Evolutionary conservation across 2,113 vertebrate species (phyloP), one percentile per base, ranked within the genome.

Genomic region (Ictalurus punctatus): DNA sequence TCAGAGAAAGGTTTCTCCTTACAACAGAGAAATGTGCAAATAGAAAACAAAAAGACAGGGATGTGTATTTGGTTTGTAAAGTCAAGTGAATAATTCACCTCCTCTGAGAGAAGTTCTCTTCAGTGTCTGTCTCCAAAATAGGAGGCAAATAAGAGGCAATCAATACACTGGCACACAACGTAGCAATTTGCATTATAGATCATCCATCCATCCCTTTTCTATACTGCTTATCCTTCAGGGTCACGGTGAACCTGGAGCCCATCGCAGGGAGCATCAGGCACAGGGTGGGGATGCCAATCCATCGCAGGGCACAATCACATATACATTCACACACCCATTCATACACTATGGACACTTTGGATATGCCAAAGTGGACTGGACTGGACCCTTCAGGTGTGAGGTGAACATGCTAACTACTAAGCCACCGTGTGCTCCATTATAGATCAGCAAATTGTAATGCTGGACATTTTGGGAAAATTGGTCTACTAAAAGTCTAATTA

Each of bases 81-180:
- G 27, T 76, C 82, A 78, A 78, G 58, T 78, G 82, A 88, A 74
- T 74, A 84, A 44, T 88, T 74, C 16, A 74, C 54, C 67, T 21
- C 69, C 67, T 83, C 67, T 48, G 65, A 48, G 80, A 83, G 21
- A 88, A 44, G 17, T 61, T 76, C 81, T 48, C 27, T 63, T 74
- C 54, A 83, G 14, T 61, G 80, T 61, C 54, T 81, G 34, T n/a
- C 65, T 73, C 27, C 8, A 34, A 63, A 80, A 81, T 52, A 81
- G 14, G 12, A 71, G 52, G 23, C 76, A 87, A 67, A 82, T 37
- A 37, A 63, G 44, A 65, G 30, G 61, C 63, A 87, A 23, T 73
- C 25, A 59, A 65, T 54, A 6, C 27, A 61, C 58, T 16, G 52
- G 87, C 27, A 73, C 17, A 83, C 87, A 61, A 52, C 71, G 63